Conservation (phyloP, 2,113 vertebrate genomes). For the Aleadryas rufinucha region DNA sequence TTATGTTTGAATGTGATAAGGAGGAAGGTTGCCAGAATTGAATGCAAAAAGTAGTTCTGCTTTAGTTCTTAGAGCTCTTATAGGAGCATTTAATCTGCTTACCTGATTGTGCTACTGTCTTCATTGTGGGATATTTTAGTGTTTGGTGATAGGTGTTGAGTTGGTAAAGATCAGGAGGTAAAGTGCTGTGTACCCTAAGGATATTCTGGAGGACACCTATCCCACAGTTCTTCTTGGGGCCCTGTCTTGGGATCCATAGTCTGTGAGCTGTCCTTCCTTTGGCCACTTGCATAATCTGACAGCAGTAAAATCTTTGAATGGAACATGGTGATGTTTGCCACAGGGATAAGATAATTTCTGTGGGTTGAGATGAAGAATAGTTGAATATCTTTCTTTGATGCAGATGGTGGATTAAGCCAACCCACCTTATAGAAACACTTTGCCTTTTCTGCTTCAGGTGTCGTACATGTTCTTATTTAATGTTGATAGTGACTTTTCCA, state of each 20-base stretch:
- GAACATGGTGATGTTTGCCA: accelerated
- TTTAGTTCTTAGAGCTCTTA: not conserved
- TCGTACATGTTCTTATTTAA: not conserved
- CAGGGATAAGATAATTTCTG: not conserved
- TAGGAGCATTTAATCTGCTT: not conserved
- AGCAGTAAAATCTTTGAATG: not conserved
- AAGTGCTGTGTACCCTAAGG: not conserved
- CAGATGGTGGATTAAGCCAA: not conserved
- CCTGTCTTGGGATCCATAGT: not conserved
- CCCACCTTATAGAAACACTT: not conserved
- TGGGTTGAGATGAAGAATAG: not conserved
- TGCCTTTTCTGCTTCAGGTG: not conserved
- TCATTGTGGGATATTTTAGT: not conserved
- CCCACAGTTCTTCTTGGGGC: not conserved
- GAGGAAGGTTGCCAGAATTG: not conserved
- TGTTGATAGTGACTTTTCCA: not conserved
- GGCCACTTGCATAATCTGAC: not conserved
- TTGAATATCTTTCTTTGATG: not conserved
- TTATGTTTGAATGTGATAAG: not conserved
- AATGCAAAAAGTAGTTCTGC: not conserved
- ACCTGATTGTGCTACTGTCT: not conserved
- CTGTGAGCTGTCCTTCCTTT: not conserved
- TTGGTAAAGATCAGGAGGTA: not conserved
- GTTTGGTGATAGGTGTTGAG: not conserved
- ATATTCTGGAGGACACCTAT: not conserved